Percentiles rank a stretch among this genome's conserved stretches.
Evolutionary conservation across 1,140 invertebrate species (phyloP).

Genomic region (Drosophila pseudoananassae): DNA sequence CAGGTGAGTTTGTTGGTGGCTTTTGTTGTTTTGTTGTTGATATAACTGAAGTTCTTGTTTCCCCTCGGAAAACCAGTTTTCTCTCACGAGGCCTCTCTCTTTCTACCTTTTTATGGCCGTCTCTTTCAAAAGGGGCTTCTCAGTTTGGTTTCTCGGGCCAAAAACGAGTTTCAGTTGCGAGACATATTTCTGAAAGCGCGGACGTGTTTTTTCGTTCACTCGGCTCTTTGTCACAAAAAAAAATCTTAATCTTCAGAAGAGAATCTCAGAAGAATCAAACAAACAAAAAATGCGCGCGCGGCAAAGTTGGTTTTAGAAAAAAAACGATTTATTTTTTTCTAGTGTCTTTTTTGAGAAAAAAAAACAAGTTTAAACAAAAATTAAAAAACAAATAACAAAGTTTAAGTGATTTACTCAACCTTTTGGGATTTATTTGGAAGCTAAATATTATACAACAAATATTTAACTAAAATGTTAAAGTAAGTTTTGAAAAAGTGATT

Average conservation of each 20-base stretch:
- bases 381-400: neutral
- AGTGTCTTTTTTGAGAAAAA: neutral
- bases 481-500: neutral
- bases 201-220: conserved; percentile 53
- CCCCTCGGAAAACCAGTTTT: conserved; percentile 49
- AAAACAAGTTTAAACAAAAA: neutral
- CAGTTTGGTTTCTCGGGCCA: conserved; percentile 3
- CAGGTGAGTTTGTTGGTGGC: conserved; percentile 21
- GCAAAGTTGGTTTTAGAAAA: neutral
- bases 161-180: conserved; percentile 80
- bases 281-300: conserved; percentile 20
- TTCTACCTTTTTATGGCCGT: conserved; percentile 2
- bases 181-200: conserved; percentile 56
- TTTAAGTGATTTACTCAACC: neutral
- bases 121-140: conserved; percentile 3
- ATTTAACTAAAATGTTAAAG: neutral
- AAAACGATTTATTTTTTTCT: neutral
- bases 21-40: conserved; percentile 29
- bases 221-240: neutral
- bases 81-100: neutral
- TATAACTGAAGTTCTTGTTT: conserved; percentile 66
- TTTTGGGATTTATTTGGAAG: neutral
- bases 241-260: conserved; percentile 2
- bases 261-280: conserved; percentile 3
- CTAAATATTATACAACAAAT: neutral